Evolutionary conservation across 37 sponge, comb jelly and placozoan genomes (phyloP).

Genomic region (Dysidea cf. avara): DNA sequence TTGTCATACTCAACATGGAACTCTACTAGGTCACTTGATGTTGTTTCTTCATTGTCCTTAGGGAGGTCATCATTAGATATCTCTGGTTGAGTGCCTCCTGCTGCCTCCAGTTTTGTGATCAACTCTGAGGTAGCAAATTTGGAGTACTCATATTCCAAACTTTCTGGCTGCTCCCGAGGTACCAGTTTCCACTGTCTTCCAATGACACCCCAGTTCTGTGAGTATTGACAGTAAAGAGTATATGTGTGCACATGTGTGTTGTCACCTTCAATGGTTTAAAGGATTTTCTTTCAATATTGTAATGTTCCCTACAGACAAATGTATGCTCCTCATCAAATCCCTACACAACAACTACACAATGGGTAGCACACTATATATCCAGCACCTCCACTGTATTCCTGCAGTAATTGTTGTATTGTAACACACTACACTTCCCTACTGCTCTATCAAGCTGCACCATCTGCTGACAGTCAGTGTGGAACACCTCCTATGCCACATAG

Average conservation of each 20-base stretch:
- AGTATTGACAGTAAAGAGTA: too few species aligned
- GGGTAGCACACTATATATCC: background rate
- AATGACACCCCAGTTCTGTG: too few species aligned
- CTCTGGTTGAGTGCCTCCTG: too few species aligned
- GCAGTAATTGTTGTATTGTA: constrained; percentile 64
- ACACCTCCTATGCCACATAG: constrained; percentile 64
- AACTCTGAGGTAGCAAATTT: background rate
- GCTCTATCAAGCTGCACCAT: constrained; percentile 37
- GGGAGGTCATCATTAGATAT: too few species aligned
- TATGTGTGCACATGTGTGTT: too few species aligned
- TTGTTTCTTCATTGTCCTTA: too few species aligned
- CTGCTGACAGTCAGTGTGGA: constrained; percentile 75
- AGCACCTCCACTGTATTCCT: constrained; percentile 54
- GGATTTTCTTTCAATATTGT: constrained; percentile 10
- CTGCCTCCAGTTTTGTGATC: too few species aligned
- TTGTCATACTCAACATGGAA: constrained; percentile 4
- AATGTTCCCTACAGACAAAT: constrained; percentile 84
- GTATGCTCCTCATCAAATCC: constrained; percentile 75
- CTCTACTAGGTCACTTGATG: too few species aligned
- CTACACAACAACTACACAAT: background rate
- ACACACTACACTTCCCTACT: constrained; percentile 54
- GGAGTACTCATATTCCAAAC: too few species aligned
- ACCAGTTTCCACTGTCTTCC: too few species aligned
- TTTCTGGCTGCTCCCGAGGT: too few species aligned
- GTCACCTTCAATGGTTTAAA: background rate